Conservation (phyloP, 2,113 vertebrate genomes). For the Trichechus manatus region DNA sequence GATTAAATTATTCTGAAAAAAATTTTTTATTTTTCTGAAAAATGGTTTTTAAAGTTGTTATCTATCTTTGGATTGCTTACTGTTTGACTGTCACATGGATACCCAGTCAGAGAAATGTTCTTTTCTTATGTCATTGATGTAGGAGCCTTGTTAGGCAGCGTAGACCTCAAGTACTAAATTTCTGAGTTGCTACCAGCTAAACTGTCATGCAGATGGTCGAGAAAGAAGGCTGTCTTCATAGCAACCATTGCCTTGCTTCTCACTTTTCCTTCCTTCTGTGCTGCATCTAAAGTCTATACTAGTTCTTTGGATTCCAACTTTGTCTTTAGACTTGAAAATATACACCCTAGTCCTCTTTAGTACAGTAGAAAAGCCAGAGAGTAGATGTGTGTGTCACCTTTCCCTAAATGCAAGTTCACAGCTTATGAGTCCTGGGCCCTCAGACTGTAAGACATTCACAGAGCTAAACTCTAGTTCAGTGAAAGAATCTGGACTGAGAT, state of each 20-base stretch:
- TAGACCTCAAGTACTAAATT: background rate
- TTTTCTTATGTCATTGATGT: background rate
- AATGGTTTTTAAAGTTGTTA: constrained; percentile 60
- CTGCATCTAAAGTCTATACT: background rate
- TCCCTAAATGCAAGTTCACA: background rate
- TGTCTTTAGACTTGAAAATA: background rate
- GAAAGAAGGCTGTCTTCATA: background rate
- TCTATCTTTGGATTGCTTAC: constrained; percentile 60
- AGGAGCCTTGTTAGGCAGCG: background rate
- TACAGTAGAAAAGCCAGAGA: background rate
- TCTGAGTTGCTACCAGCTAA: background rate
- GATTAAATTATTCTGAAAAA: constrained; percentile 59
- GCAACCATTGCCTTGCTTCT: background rate
- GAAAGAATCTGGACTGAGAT: background rate
- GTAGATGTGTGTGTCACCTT: background rate
- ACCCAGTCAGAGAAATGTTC: background rate
- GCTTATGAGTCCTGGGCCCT: background rate
- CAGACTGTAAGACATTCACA: background rate
- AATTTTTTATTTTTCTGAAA: constrained; percentile 41
- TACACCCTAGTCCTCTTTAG: background rate
- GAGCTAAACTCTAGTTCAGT: constrained; percentile 6
- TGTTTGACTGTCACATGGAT: constrained; percentile 31
- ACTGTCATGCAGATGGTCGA: background rate
- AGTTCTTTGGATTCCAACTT: background rate
- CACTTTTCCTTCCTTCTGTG: background rate